phyloP scores from a whole-genome alignment of 1,140 invertebrate genomes.

The Plodia interpunctella region DNA sequence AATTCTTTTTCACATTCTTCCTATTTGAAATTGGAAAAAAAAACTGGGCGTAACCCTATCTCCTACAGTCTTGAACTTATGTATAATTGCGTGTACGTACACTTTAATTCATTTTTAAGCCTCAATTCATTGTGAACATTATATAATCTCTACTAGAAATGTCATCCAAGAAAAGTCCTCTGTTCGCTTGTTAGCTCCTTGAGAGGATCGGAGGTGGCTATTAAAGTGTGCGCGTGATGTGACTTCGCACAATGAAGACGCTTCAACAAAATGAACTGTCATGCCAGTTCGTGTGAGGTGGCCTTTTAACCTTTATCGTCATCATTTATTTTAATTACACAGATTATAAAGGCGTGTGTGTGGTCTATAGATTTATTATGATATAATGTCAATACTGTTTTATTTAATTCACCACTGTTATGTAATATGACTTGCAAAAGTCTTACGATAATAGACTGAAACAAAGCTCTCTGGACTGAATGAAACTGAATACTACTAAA shows the following conservation, averaged over 20 bases:
- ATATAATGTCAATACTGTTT: not conserved
- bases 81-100: too few species aligned
- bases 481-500: too few species aligned
- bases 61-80: too few species aligned
- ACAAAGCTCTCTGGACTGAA: too few species aligned
- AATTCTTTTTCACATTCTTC: too few species aligned
- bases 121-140: too few species aligned
- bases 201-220: constrained; percentile 30
- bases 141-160: too few species aligned
- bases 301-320: not conserved
- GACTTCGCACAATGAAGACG: constrained; percentile 45
- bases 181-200: not conserved
- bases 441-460: too few species aligned
- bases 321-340: not conserved
- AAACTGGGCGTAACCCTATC: too few species aligned
- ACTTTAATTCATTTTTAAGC: too few species aligned
- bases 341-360: not conserved
- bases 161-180: not conserved
- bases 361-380: not conserved
- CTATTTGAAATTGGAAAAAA: too few species aligned
- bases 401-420: not conserved
- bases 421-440: too few species aligned
- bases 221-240: constrained; percentile 46
- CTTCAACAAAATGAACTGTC: constrained; percentile 50
- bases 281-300: constrained; percentile 19